Percentiles rank a stretch among this genome's conserved stretches.
These are phyloP conservation scores for Muricea muricata DNA, from an alignment of 92 coral and sea anemone species.

Conservation along the genomic window DNA sequence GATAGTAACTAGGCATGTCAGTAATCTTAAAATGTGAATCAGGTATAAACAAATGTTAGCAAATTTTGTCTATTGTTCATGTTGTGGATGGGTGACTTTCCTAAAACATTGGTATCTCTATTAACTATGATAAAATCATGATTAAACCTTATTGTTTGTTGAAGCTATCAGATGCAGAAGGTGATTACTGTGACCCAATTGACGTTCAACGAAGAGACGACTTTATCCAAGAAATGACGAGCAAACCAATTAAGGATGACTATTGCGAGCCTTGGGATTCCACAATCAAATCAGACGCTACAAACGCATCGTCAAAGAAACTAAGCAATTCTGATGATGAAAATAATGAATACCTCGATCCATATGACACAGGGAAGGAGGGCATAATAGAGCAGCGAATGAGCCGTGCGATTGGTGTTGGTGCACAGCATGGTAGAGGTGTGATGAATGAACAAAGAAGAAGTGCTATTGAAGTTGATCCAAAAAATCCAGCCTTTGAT, in stretches of 20 bases:
- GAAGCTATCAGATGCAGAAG: constrained; percentile 45
- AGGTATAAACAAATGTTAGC: too few species aligned
- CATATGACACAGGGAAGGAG: constrained; percentile 84
- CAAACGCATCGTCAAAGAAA: constrained; percentile 30
- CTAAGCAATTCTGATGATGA: constrained; percentile 46
- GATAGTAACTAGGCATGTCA: too few species aligned
- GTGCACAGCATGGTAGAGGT: not conserved
- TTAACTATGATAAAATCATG: too few species aligned
- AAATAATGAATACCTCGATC: constrained; percentile 91
- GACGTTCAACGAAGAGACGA: constrained; percentile 65
- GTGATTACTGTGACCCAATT: constrained; percentile 86
- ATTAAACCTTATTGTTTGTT: not conserved
- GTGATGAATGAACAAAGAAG: constrained; percentile 15
- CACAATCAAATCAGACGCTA: constrained; percentile 39
- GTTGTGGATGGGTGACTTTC: too few species aligned
- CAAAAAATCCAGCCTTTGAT: constrained; percentile 28
- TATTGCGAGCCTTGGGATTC: constrained; percentile 78
- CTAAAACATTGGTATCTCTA: too few species aligned
- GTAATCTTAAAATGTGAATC: too few species aligned
- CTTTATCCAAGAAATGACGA: constrained; percentile 15
- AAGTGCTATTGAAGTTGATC: not conserved
- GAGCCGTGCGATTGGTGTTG: constrained; percentile 23
- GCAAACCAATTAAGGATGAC: constrained; percentile 44
- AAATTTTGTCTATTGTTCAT: too few species aligned
- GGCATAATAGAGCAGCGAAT: constrained; percentile 21